Percentiles rank a stretch among this genome's conserved stretches.
Conservation (phyloP, 2,888 invertebrate genomes). For the Anthoptus insignis region DNA sequence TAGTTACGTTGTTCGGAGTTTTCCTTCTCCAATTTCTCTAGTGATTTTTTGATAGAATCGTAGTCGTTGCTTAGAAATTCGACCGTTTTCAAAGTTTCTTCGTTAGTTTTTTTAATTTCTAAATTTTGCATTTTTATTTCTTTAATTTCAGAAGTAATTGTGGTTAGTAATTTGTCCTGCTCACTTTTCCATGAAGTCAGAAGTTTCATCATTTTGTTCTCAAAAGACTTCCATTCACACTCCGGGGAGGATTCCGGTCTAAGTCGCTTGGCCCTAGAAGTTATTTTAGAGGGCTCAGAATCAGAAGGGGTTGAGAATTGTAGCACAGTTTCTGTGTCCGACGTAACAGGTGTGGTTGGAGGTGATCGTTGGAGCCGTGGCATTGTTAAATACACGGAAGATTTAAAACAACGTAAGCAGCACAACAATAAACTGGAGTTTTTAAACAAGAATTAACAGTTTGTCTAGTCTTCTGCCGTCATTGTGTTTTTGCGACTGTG, state of each 20-base stretch:
- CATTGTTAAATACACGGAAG: too few species aligned
- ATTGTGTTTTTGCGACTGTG: too few species aligned
- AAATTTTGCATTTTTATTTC: slow-evolving; percentile 1
- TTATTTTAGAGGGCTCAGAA: not conserved
- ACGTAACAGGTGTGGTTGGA: slow-evolving; percentile 1
- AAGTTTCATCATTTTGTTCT: not conserved
- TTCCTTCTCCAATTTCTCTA: slow-evolving; percentile 5
- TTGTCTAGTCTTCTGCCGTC: too few species aligned
- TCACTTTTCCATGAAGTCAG: not conserved
- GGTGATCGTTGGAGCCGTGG: slow-evolving; percentile 4
- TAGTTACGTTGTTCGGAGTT: slow-evolving; percentile 11
- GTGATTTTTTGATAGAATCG: not conserved
- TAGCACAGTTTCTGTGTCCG: not conserved
- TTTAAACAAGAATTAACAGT: not conserved
- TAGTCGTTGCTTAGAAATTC: not conserved
- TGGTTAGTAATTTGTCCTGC: not conserved
- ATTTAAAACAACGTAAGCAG: too few species aligned
- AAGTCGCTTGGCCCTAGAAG: not conserved
- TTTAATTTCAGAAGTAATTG: not conserved
- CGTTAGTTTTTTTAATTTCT: slow-evolving; percentile 6
- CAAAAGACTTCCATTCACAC: not conserved
- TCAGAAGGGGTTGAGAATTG: slow-evolving; percentile 2
- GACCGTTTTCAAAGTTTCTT: not conserved
- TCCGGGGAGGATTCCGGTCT: slow-evolving; percentile 1
- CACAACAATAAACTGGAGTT: not conserved